Base-by-base conservation (phyloP, 1,140 invertebrate genomes). In the Drosophila ananassae region DNA sequence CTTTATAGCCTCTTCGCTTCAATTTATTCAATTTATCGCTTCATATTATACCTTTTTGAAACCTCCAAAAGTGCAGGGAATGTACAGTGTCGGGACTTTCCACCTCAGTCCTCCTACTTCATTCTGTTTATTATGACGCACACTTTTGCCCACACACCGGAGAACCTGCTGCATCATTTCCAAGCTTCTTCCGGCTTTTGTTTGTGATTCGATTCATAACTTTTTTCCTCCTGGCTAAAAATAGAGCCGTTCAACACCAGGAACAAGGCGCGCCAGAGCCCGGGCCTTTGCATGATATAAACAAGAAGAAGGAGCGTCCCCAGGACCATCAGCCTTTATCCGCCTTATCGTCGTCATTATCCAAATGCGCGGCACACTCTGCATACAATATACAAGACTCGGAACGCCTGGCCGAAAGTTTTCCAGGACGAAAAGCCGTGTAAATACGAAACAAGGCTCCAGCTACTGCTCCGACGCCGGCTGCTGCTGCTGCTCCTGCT, bases 191-290 rank as follows among this genome's bases (percentile, higher is more conserved):
- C 77, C 72, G 51, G 51, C 21, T n/a, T 71, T 58, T 72, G 37
- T 71, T 71, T 72, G 68, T 48, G 51, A 50, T 69, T 71, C 64
- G 67, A 71, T 69, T 69, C 67, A 69, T 69, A 50, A 57, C 63
- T 57, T 69, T 56, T 39, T 56, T 39, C 41, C 56, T 25, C 51
- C 48, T 39, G 63, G 52, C 67, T 50, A 57, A 50, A 50, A 69
- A 68, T 69, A 50, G 69, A 69, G 21, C 34, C 60, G 50, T 64
- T 68, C 64, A 61, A 54, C 28, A 8, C 17, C 21, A 37, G 34
- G 13, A 17, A 44, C n/a, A 7, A 41, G 39, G 9, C 46, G 22
- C 21, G 32, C 22, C 50, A 54, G 3, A 54, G 57, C 28, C 50
- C 7, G 17, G 21, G n/a, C 17, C 48, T 24, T n/a, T 28, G 47